phyloP scores from a whole-genome alignment of 2,888 invertebrate species.

The Calliphora vomitoria region DNA sequence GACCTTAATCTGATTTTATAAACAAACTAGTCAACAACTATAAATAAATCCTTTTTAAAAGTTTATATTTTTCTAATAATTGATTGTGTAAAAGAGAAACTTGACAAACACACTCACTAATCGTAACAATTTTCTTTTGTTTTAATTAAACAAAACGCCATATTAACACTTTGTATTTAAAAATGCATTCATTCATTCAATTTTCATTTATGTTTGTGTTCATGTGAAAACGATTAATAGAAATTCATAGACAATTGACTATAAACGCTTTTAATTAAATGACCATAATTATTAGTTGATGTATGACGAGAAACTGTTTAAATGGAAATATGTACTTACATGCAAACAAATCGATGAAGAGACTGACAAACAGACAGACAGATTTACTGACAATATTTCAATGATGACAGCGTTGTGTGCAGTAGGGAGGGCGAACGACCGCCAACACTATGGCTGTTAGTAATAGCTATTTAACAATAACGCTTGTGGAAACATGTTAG shows the following conservation, averaged over 20 bases:
- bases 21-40: constrained; percentile 7
- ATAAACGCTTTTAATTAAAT: constrained; percentile 63
- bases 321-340: not conserved
- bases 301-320: constrained; percentile 36
- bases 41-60: constrained; percentile 30
- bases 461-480: too few relatives aligned
- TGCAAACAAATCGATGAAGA: not conserved
- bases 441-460: not conserved
- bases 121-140: constrained; percentile 16
- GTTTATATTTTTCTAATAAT: constrained; percentile 13
- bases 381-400: not conserved
- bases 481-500: too few relatives aligned
- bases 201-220: not conserved
- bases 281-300: constrained; percentile 56
- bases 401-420: not conserved
- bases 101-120: not conserved
- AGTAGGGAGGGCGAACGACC: not conserved
- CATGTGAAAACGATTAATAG: constrained; percentile 1
- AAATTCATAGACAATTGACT: constrained; percentile 39
- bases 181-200: not conserved
- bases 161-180: constrained; percentile 21
- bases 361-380: not conserved
- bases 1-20: constrained; percentile 18
- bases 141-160: constrained; percentile 38
- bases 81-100: constrained; percentile 55